Evolutionary conservation across 37 sponge, comb jelly and placozoan genomes (phyloP).

Genomic region (Haliclona indistincta): DNA sequence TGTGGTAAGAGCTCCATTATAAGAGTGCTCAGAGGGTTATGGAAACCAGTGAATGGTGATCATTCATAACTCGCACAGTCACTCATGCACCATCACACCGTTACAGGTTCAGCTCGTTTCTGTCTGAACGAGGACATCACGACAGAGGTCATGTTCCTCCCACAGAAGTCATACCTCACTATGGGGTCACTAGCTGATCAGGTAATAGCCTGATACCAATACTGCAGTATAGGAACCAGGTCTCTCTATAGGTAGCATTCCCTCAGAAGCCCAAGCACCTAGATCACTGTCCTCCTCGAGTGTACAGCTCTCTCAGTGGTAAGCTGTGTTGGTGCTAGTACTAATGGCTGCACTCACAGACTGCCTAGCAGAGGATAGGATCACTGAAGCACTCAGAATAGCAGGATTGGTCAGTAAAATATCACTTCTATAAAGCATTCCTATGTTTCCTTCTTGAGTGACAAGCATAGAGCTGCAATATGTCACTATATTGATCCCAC

Average conservation of each 20-base stretch:
- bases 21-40: constrained; percentile 55
- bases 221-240: neutral
- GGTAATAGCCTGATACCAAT: constrained; percentile 14
- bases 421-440: neutral
- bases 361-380: constrained; percentile 18
- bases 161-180: constrained; percentile 82
- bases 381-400: constrained; percentile 34
- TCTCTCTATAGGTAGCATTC: constrained; percentile 20
- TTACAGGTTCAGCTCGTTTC: constrained; percentile 29
- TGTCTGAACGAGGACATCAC: constrained; percentile 15
- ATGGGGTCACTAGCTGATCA: constrained; percentile 81
- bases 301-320: no score
- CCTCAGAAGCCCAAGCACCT: constrained; percentile 9
- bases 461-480: neutral
- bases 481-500: no score
- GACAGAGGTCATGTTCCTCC: constrained; percentile 69
- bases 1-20: constrained; percentile 82
- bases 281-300: no score
- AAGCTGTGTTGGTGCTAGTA: no score
- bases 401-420: constrained; percentile 44
- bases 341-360: neutral
- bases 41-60: constrained; percentile 53
- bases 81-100: neutral
- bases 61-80: neutral
- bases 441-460: neutral